A percentile compares a stretch with the other conserved stretches of the same genome.
Conservation (phyloP, 2,797 vertebrate species). For the Steatocranus sp. region DNA sequence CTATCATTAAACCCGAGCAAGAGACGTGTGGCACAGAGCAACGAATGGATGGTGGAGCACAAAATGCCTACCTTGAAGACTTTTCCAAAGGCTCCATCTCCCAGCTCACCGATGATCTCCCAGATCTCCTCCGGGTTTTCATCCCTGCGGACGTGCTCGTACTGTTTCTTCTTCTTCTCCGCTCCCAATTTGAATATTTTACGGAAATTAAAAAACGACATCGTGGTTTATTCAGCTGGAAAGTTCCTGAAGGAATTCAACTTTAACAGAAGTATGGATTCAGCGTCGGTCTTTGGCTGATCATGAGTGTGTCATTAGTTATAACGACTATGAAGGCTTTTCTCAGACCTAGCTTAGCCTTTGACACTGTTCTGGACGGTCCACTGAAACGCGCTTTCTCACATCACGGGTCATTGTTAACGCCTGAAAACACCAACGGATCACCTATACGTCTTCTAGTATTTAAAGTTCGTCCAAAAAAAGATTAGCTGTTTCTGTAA, state of each 20-base stretch:
- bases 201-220: constrained; percentile 98
- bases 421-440: not conserved
- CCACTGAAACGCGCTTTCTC: not conserved
- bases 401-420: constrained; percentile 3
- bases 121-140: constrained; percentile 92
- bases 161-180: constrained; percentile 97
- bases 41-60: not conserved
- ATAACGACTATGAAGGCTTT: constrained; percentile 4
- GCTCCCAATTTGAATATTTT: constrained; percentile 95
- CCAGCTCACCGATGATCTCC: constrained; percentile 94
- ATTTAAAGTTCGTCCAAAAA: not conserved
- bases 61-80: constrained; percentile 88
- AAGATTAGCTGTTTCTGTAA: not conserved
- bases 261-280: not conserved
- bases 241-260: not conserved
- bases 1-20: rapidly evolving
- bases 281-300: not conserved
- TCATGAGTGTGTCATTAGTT: not conserved
- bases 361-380: constrained; percentile 34
- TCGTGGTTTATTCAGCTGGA: constrained; percentile 41
- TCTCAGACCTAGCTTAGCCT: constrained; percentile 56
- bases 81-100: constrained; percentile 96
- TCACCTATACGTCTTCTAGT: not conserved
- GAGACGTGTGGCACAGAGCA: not conserved
- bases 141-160: constrained; percentile 94